Conservation (phyloP, 2,113 vertebrate species). For the Argyrosomus japonicus region DNA sequence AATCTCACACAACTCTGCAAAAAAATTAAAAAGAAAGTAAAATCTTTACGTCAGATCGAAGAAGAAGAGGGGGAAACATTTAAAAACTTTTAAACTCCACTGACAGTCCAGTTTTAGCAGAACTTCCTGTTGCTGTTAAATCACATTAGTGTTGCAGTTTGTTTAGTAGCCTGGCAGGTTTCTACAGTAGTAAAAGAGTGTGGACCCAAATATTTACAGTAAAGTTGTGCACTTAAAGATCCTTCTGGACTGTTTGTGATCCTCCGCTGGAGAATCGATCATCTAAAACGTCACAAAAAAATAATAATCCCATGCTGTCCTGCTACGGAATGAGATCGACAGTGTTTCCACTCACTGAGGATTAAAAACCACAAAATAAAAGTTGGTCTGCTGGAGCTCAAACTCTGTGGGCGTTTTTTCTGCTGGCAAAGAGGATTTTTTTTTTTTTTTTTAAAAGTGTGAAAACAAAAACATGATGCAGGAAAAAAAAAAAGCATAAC, state of each 20-base stretch:
- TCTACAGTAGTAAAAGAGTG: slow-evolving; percentile 78
- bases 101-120: slow-evolving; percentile 39
- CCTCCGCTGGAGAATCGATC: slow-evolving; percentile 60
- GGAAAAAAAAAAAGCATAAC: slow-evolving; percentile 80
- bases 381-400: slow-evolving; percentile 66
- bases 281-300: slow-evolving; percentile 52
- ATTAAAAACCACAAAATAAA: slow-evolving; percentile 33
- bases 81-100: slow-evolving; percentile 45
- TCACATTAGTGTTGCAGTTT: slow-evolving; percentile 59
- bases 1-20: slow-evolving; percentile 73
- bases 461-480: slow-evolving; percentile 65
- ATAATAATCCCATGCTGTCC: slow-evolving; percentile 50
- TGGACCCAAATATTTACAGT: slow-evolving; percentile 81
- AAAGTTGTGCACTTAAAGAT: slow-evolving; percentile 75
- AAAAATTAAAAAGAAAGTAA: slow-evolving; percentile 61
- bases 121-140: slow-evolving; percentile 24
- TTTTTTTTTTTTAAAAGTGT: slow-evolving; percentile 49
- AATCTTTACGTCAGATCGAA: slow-evolving; percentile 34
- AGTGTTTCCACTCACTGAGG: slow-evolving; percentile 73
- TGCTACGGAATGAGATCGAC: slow-evolving; percentile 75
- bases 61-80: slow-evolving; percentile 38
- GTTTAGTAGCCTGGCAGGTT: slow-evolving; percentile 63
- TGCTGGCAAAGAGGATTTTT: slow-evolving; percentile 54
- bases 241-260: slow-evolving; percentile 32
- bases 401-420: slow-evolving; percentile 35